Conservation (phyloP, 2,113 vertebrate species). For the Helogale parvula region DNA sequence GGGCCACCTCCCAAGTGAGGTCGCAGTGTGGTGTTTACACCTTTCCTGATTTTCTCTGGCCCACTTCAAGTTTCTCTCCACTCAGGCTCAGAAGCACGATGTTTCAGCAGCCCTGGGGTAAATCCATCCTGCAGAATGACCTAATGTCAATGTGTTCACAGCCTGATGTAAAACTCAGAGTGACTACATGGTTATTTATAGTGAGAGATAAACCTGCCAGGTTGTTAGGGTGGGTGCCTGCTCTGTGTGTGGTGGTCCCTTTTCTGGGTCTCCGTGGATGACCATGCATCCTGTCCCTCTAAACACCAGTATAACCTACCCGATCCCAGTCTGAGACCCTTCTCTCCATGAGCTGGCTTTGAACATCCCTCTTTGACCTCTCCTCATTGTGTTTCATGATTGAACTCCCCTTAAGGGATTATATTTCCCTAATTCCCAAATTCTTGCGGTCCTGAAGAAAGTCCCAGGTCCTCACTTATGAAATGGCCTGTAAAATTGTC, state of each 20-base stretch:
- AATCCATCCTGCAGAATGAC: not conserved
- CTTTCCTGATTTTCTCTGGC: not conserved
- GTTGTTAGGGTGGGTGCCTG: not conserved
- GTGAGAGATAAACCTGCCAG: not conserved
- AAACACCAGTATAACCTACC: rapidly evolving
- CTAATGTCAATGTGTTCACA: not conserved
- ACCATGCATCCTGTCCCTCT: not conserved
- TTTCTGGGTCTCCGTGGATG: not conserved
- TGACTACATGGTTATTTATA: not conserved
- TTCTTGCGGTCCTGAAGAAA: not conserved
- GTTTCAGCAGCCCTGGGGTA: not conserved
- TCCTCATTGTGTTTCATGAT: not conserved
- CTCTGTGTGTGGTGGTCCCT: not conserved
- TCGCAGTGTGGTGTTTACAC: rapidly evolving
- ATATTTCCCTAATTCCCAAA: not conserved
- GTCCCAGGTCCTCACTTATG: not conserved
- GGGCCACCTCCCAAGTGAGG: not conserved
- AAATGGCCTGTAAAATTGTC: not conserved
- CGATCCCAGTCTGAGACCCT: not conserved
- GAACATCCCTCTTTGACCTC: not conserved
- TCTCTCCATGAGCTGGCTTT: not conserved
- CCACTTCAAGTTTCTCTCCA: not conserved
- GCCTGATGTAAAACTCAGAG: not conserved
- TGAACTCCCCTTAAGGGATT: not conserved
- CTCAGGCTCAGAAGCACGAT: not conserved